Conservation (phyloP, 2,113 vertebrate genomes). For the Lophura nycthemera region DNA sequence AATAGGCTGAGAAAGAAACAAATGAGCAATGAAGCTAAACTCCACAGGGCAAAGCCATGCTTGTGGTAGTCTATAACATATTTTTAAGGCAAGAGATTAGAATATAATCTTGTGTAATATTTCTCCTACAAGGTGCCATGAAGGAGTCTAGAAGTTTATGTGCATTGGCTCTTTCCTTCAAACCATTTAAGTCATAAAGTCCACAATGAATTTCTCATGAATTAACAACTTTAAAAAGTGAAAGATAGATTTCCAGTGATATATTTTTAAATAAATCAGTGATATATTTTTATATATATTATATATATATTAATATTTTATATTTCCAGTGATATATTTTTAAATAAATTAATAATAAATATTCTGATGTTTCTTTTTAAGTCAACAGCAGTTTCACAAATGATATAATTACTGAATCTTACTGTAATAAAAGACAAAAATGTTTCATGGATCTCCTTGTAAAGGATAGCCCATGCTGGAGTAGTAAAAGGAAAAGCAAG, state of each 20-base stretch:
- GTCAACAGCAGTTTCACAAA: neutral
- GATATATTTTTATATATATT: neutral
- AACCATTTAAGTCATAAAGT: neutral
- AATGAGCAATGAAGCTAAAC: constrained; percentile 56
- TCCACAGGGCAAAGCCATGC: constrained; percentile 9
- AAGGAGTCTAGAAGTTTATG: neutral
- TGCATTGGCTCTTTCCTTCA: neutral
- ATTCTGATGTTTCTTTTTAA: neutral
- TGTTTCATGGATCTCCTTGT: neutral
- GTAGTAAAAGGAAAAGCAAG: neutral
- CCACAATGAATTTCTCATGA: neutral
- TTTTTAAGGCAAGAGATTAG: constrained; percentile 34
- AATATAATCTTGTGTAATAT: neutral
- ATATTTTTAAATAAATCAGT: neutral
- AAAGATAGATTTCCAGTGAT: constrained; percentile 14
- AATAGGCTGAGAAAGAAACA: constrained; percentile 59
- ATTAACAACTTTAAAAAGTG: neutral
- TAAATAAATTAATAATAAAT: neutral
- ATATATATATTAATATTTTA: neutral
- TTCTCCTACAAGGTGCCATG: neutral
- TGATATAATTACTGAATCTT: neutral
- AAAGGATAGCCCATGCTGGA: neutral
- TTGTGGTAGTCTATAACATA: constrained; percentile 8
- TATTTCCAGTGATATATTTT: neutral
- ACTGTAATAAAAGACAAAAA: neutral